A percentile compares a stretch with the other conserved stretches of the same genome.
phyloP scores from a whole-genome alignment of 2,797 vertebrate genomes.

The Gila robusta region DNA sequence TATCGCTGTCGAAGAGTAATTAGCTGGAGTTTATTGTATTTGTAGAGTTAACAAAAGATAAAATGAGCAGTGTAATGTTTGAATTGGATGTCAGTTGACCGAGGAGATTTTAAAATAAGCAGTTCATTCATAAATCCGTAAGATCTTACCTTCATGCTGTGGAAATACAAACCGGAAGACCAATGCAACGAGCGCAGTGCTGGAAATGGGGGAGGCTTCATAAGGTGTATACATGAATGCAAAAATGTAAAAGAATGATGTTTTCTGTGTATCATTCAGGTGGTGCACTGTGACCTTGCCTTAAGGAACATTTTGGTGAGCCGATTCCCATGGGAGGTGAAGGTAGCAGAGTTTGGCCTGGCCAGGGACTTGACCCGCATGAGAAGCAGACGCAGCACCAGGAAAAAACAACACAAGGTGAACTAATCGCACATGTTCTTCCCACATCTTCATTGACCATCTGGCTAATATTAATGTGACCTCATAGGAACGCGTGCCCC shows the following conservation, averaged over 20 bases:
- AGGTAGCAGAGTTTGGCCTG: slow-evolving; percentile 78
- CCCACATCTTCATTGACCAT: neutral
- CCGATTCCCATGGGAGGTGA: slow-evolving; percentile 80
- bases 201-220: neutral
- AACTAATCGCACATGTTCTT: neutral
- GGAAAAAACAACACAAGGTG: slow-evolving; percentile 70
- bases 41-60: neutral
- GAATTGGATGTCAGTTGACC: neutral
- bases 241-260: neutral
- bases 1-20: neutral
- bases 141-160: neutral
- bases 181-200: neutral
- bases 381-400: slow-evolving; percentile 72
- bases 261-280: slow-evolving; percentile 64
- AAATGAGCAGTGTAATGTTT: neutral
- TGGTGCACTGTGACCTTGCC: slow-evolving; percentile 81
- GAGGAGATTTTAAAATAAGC: neutral
- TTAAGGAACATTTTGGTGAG: slow-evolving; percentile 80
- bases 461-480: slow-evolving; percentile 20
- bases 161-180: neutral
- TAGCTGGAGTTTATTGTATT: no score
- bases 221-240: neutral
- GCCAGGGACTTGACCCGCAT: slow-evolving; percentile 72
- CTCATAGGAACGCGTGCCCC: slow-evolving; percentile 74
- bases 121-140: neutral